Evolutionary conservation across 2,113 vertebrate species (phyloP).

Genomic region (Cyanoderma ruficeps): DNA sequence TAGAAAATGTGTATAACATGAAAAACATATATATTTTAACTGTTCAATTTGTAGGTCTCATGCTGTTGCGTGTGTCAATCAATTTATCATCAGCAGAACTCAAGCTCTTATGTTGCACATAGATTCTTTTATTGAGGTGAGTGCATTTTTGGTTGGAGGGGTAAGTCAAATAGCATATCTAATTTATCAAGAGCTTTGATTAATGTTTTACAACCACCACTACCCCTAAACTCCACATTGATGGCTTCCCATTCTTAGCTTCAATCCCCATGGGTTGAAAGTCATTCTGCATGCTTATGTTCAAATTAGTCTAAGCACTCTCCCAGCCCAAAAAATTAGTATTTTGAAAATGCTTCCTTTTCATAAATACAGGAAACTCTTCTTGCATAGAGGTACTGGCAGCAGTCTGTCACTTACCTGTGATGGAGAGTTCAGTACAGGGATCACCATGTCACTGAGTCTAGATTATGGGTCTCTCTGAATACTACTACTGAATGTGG

Average conservation of each 20-base stretch:
- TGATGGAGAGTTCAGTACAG: background rate
- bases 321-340: background rate
- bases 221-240: background rate
- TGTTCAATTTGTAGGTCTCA: constrained; percentile 82
- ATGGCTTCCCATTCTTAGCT: background rate
- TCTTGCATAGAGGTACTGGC: background rate
- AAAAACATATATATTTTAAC: background rate
- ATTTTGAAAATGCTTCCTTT: background rate
- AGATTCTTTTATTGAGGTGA: constrained; percentile 93
- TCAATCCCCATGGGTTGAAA: background rate
- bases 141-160: background rate
- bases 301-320: background rate
- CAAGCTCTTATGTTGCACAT: constrained; percentile 96
- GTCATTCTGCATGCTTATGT: background rate
- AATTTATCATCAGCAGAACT: constrained; percentile 95
- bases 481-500: background rate
- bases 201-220: background rate
- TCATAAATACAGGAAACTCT: background rate
- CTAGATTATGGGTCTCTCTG: background rate
- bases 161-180: background rate
- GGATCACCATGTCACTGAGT: background rate
- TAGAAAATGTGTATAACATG: background rate
- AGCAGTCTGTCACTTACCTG: background rate
- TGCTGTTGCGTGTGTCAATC: constrained; percentile 94
- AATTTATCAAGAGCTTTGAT: background rate